A percentile compares a stretch with the other conserved stretches of the same genome.
Evolutionary conservation across 2,113 vertebrate genomes (phyloP).

Genomic region (Hystrix brachyura): DNA sequence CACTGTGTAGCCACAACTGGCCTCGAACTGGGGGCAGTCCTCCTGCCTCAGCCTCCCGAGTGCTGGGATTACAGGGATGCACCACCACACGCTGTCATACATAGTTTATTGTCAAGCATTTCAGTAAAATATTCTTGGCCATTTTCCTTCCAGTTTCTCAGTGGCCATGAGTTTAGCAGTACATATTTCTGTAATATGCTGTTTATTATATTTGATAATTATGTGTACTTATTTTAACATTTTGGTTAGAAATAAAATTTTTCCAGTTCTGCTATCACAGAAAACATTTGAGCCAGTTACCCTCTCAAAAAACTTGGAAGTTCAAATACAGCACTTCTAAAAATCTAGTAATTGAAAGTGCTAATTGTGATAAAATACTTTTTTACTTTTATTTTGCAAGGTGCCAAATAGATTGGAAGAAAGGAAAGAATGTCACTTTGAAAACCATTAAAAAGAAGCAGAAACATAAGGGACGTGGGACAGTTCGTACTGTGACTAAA

Average conservation of each 20-base stretch:
- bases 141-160: conserved; percentile 28
- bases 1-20: no score
- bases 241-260: conserved; percentile 45
- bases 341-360: not conserved
- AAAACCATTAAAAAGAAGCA: conserved; percentile 99
- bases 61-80: no score
- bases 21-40: no score
- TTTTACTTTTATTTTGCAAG: conserved; percentile 85
- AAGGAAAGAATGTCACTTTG: conserved; percentile 99
- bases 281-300: conserved; percentile 31
- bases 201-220: not conserved
- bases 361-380: conserved; percentile 12
- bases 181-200: not conserved
- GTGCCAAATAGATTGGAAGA: conserved; percentile 98
- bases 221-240: not conserved
- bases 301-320: conserved; percentile 1
- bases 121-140: not conserved
- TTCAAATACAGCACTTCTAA: not conserved
- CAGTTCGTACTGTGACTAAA: conserved; percentile 98
- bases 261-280: not conserved
- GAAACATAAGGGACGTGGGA: conserved; percentile 99
- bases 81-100: not conserved
- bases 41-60: no score
- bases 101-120: not conserved
- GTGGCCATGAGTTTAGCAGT: not conserved